Percentiles rank a stretch among this genome's conserved stretches.
phyloP scores from a whole-genome alignment of 2,797 vertebrate genomes.

The Trematomus bernacchii region DNA sequence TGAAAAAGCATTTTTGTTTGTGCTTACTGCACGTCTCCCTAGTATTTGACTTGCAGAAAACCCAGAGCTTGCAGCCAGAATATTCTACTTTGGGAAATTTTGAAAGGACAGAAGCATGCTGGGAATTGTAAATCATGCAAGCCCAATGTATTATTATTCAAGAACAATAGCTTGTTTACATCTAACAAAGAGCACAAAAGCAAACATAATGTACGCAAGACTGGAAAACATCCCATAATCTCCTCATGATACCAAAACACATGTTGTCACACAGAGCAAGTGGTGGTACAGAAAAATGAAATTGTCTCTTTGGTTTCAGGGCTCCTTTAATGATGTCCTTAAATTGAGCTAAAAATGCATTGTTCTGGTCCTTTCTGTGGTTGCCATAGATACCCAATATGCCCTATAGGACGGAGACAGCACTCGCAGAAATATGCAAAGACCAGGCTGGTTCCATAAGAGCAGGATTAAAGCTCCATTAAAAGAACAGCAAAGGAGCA shows the following conservation, averaged over 20 bases:
- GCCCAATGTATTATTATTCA: slow-evolving; percentile 49
- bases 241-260: not conserved
- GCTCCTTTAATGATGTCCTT: slow-evolving; percentile 25
- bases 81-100: slow-evolving; percentile 23
- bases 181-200: slow-evolving; percentile 30
- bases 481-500: slow-evolving; percentile 25
- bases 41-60: slow-evolving; percentile 41
- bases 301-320: slow-evolving; percentile 31
- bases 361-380: slow-evolving; percentile 53
- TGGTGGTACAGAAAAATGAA: not conserved
- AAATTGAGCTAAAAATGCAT: slow-evolving; percentile 24
- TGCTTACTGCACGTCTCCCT: slow-evolving; percentile 25
- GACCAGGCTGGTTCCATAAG: slow-evolving; percentile 37
- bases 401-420: slow-evolving; percentile 53
- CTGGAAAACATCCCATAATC: slow-evolving; percentile 26
- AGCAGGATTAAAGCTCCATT: slow-evolving; percentile 23
- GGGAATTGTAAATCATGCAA: slow-evolving; percentile 31
- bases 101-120: slow-evolving; percentile 26
- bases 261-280: slow-evolving; percentile 13
- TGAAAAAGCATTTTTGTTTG: slow-evolving; percentile 46
- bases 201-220: slow-evolving; percentile 14
- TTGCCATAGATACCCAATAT: slow-evolving; percentile 74
- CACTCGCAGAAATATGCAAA: slow-evolving; percentile 46
- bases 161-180: slow-evolving; percentile 32
- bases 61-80: slow-evolving; percentile 35